A percentile compares a stretch with the other conserved stretches of the same genome.
These are phyloP conservation scores for Anthoscopus minutus DNA, from an alignment of 2,113 vertebrate genomes.

Conservation along the genomic window DNA sequence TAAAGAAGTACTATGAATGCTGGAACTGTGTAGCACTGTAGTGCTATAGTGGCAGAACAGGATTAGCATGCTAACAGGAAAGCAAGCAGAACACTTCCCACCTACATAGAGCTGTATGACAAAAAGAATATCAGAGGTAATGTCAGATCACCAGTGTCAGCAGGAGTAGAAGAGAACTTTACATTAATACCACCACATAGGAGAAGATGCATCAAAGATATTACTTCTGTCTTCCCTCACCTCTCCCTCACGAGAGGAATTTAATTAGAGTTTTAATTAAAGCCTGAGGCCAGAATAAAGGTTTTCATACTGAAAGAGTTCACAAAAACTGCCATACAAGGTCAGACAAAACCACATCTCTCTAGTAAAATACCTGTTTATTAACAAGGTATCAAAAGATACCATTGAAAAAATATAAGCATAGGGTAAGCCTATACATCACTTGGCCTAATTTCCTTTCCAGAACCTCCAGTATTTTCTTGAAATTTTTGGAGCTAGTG, in stretches of 20 bases:
- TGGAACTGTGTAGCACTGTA: background rate
- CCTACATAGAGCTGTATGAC: background rate
- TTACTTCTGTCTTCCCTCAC: background rate
- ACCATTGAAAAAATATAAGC: background rate
- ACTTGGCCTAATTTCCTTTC: background rate
- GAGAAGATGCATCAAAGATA: background rate
- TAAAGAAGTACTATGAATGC: background rate
- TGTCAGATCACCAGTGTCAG: background rate
- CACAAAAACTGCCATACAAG: background rate
- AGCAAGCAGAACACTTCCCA: background rate
- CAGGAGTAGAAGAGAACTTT: background rate
- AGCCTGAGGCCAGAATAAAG: background rate
- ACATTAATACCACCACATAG: background rate
- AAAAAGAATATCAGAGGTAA: background rate
- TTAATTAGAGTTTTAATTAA: conserved; percentile 46
- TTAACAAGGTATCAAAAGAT: background rate
- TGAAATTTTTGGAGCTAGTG: background rate
- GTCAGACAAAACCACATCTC: background rate
- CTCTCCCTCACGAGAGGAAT: background rate
- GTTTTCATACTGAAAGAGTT: background rate
- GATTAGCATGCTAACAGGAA: background rate
- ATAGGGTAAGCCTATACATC: background rate
- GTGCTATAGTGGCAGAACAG: background rate
- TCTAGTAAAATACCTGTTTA: background rate
- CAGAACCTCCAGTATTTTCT: background rate